Conservation (phyloP, 2,113 vertebrate species). For the Mustela lutreola region DNA sequence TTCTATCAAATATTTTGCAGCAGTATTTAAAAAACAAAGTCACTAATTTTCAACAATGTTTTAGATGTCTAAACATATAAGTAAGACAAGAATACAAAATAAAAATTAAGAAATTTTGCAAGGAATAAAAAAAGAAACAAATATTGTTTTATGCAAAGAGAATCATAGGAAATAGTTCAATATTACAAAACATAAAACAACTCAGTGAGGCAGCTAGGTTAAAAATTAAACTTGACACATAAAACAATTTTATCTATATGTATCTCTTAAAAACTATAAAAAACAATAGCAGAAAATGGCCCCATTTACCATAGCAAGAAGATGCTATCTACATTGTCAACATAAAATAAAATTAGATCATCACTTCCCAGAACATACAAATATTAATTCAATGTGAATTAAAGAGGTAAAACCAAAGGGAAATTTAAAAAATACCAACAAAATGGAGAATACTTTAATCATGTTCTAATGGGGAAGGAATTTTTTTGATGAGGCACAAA, state of each 20-base stretch:
- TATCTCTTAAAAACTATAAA: neutral
- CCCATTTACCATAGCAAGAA: neutral
- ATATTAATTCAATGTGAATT: no score
- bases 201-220: neutral
- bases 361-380: no score
- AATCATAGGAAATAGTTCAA: neutral
- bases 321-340: neutral
- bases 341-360: neutral
- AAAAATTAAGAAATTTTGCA: neutral
- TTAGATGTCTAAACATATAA: neutral
- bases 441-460: neutral
- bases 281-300: neutral
- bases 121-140: neutral
- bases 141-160: neutral
- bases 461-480: neutral
- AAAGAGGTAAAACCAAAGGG: no score
- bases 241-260: neutral
- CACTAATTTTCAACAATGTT: neutral
- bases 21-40: neutral
- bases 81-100: neutral
- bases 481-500: neutral
- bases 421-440: neutral
- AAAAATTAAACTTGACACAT: neutral
- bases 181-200: neutral
- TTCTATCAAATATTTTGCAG: neutral